Conservation (phyloP, 2,888 invertebrate species). For the Atrina japonica region DNA sequence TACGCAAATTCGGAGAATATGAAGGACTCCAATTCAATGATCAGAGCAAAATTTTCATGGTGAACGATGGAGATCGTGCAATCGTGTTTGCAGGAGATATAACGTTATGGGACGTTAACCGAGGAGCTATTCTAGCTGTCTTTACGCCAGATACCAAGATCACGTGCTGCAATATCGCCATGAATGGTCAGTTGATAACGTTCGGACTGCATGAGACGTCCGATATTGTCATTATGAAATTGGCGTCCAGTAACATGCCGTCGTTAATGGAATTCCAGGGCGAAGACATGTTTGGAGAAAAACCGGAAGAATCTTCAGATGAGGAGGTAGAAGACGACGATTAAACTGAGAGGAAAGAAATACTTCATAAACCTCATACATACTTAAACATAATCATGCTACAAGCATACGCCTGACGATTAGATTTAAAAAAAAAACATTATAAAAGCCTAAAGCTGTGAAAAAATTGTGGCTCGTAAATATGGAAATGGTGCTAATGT, state of each 20-base stretch:
- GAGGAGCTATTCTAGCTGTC: constrained; percentile 66
- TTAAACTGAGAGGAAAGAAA: neutral
- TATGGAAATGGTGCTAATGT: too few species aligned
- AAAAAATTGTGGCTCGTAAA: too few species aligned
- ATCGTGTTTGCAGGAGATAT: constrained; percentile 77
- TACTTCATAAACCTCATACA: too few species aligned
- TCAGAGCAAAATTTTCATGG: constrained; percentile 72
- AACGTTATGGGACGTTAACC: constrained; percentile 77
- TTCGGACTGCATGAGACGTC: constrained; percentile 74
- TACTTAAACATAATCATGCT: too few species aligned
- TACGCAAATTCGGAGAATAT: constrained; percentile 71
- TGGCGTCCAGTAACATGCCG: constrained; percentile 56
- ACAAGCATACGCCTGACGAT: too few species aligned
- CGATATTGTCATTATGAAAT: constrained; percentile 69
- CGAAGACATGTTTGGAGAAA: constrained; percentile 69
- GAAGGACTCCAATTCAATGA: constrained; percentile 66
- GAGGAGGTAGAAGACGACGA: constrained; percentile 65
- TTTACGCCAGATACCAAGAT: constrained; percentile 78
- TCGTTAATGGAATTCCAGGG: constrained; percentile 55
- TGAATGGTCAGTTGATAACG: constrained; percentile 70
- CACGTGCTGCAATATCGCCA: constrained; percentile 68
- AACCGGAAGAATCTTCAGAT: constrained; percentile 65
- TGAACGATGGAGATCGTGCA: constrained; percentile 65
- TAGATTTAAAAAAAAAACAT: too few species aligned
- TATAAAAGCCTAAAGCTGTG: too few species aligned